A percentile compares a stretch with the other conserved stretches of the same genome.
Evolutionary conservation across 2,113 vertebrate genomes (phyloP).

Genomic region (Ardeotis arabs): DNA sequence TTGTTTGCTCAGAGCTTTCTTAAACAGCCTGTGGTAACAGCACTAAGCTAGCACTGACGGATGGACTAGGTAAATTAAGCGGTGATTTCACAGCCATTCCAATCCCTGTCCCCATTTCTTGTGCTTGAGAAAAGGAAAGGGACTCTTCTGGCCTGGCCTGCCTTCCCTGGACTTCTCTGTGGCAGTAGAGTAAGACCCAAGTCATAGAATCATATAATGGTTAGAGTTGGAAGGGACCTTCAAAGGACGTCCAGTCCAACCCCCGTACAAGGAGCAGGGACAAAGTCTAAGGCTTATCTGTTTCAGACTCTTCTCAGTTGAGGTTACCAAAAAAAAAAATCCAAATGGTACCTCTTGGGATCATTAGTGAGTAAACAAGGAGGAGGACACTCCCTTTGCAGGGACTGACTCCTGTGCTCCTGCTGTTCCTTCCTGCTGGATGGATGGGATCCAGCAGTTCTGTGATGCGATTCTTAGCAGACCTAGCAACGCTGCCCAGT

Average conservation of each 20-base stretch:
- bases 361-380: not conserved
- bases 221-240: no score
- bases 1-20: constrained; percentile 1
- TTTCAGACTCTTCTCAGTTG: not conserved
- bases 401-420: not conserved
- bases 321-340: not conserved
- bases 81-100: not conserved
- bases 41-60: not conserved
- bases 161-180: not conserved
- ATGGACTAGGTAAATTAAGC: not conserved
- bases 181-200: not conserved
- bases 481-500: not conserved
- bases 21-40: not conserved
- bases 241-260: no score
- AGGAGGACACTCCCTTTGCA: not conserved
- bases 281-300: not conserved
- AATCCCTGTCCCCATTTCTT: not conserved
- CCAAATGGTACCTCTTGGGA: not conserved
- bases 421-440: not conserved
- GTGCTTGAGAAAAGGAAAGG: not conserved
- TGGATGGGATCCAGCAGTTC: not conserved
- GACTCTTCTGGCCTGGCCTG: not conserved
- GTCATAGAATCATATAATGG: no score
- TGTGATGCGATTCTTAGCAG: not conserved
- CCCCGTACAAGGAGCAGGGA: no score